A percentile compares a stretch with the other conserved stretches of the same genome.
Evolutionary conservation across 2,888 invertebrate species (phyloP).

Genomic region (Microplitis manilae): DNA sequence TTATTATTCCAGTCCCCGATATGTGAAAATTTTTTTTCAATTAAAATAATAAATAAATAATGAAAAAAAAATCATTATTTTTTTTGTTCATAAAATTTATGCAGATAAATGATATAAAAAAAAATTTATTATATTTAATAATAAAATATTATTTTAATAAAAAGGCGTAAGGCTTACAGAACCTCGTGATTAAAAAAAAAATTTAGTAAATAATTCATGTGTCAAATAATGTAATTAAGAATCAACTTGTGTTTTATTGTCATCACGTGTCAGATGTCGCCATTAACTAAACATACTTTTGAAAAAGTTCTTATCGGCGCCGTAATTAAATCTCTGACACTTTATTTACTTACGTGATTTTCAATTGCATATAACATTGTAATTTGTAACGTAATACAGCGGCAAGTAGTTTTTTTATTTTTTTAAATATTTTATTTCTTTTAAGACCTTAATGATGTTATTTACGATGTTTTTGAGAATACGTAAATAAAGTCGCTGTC

Average conservation of each 20-base stretch:
- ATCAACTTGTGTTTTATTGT: neutral
- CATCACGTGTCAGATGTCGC: neutral
- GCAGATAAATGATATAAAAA: neutral
- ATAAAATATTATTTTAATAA: no score
- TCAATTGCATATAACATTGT: neutral
- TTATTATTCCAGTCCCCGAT: no score
- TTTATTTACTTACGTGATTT: slow-evolving; percentile 14
- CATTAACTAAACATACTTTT: neutral
- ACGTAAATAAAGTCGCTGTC: no score
- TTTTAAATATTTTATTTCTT: no score
- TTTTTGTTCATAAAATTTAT: neutral
- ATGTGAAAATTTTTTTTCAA: no score
- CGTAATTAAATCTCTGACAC: slow-evolving; percentile 14
- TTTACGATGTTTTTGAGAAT: no score
- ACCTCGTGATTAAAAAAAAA: neutral
- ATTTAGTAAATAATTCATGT: no score
- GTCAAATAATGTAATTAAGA: neutral
- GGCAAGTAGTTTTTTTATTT: neutral
- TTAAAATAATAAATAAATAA: no score
- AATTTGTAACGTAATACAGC: neutral
- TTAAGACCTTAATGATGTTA: no score
- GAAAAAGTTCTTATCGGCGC: slow-evolving; percentile 16
- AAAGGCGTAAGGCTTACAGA: neutral
- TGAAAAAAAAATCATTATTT: no score
- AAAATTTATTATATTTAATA: neutral